Evolutionary conservation across 2,113 vertebrate genomes (phyloP).

Genomic region (Perognathus longimembris): DNA sequence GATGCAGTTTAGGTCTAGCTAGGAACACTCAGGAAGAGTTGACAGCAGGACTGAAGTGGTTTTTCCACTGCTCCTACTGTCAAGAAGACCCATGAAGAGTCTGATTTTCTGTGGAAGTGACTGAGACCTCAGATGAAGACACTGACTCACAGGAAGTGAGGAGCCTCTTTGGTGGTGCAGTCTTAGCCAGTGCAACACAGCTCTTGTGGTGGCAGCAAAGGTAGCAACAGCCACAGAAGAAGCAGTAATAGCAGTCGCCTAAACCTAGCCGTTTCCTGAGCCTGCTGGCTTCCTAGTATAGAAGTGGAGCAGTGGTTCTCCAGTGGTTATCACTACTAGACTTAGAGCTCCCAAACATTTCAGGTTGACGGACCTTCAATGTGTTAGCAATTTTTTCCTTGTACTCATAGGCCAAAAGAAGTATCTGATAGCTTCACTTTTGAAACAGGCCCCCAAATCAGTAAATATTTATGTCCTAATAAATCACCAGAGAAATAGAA

Average conservation of each 20-base stretch:
- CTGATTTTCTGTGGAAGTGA: neutral
- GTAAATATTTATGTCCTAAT: constrained; percentile 21
- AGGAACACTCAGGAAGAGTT: neutral
- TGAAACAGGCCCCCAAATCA: neutral
- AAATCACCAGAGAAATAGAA: neutral
- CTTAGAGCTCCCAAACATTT: constrained; percentile 1
- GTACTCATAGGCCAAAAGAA: neutral
- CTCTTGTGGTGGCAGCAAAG: neutral
- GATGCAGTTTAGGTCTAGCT: neutral
- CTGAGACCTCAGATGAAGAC: neutral
- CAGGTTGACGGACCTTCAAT: neutral
- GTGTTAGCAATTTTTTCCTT: constrained; percentile 2
- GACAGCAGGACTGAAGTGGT: neutral
- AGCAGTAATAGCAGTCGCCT: neutral
- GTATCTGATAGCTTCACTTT: neutral
- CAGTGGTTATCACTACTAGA: neutral
- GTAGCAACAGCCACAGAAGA: neutral
- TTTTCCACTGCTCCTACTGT: neutral
- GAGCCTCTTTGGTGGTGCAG: neutral
- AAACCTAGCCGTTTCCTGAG: neutral
- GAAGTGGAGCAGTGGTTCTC: neutral
- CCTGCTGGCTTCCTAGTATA: neutral
- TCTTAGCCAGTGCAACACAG: neutral
- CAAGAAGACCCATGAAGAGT: neutral
- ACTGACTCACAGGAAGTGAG: neutral